Percentiles rank a stretch among this genome's conserved stretches.
Conservation (phyloP, 2,888 invertebrate species). For the Zhuqinia jingwanae region DNA sequence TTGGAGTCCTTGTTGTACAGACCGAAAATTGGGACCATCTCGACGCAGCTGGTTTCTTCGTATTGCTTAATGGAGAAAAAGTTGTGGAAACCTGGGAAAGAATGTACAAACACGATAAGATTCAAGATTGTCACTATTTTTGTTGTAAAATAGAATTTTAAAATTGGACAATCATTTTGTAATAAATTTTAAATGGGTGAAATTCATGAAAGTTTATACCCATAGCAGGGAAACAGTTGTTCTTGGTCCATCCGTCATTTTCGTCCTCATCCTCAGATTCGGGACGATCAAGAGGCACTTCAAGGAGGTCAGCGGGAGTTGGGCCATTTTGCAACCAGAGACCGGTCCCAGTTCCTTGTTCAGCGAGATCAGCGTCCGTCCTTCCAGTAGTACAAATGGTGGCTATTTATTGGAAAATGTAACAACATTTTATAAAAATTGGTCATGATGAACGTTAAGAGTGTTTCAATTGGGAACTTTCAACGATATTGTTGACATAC, state of each 20-base stretch:
- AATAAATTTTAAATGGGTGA: background rate
- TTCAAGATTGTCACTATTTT: too few species aligned
- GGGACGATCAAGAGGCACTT: slow-evolving; percentile 55
- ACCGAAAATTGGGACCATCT: slow-evolving; percentile 69
- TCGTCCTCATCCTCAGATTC: slow-evolving; percentile 48
- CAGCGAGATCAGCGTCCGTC: slow-evolving; percentile 24
- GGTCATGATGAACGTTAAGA: too few species aligned
- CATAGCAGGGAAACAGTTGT: slow-evolving; percentile 76
- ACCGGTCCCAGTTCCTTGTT: slow-evolving; percentile 75
- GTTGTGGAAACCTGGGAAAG: slow-evolving; percentile 67
- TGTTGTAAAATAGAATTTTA: too few species aligned
- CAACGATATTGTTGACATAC: slow-evolving; percentile 60
- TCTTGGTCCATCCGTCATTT: slow-evolving; percentile 70
- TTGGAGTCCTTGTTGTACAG: slow-evolving; percentile 69
- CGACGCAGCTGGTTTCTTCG: slow-evolving; percentile 61
- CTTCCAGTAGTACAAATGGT: slow-evolving; percentile 75
- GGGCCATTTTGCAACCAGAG: slow-evolving; percentile 75
- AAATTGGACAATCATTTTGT: too few species aligned
- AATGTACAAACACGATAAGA: too few species aligned
- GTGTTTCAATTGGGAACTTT: too few species aligned
- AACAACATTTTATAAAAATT: too few species aligned
- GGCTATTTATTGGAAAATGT: too few species aligned
- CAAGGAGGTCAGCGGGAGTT: slow-evolving; percentile 29
- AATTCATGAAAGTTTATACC: too few species aligned
- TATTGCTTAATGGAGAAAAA: slow-evolving; percentile 64